phyloP scores from a whole-genome alignment of 2,888 invertebrate species.

The Apantesis nais region DNA sequence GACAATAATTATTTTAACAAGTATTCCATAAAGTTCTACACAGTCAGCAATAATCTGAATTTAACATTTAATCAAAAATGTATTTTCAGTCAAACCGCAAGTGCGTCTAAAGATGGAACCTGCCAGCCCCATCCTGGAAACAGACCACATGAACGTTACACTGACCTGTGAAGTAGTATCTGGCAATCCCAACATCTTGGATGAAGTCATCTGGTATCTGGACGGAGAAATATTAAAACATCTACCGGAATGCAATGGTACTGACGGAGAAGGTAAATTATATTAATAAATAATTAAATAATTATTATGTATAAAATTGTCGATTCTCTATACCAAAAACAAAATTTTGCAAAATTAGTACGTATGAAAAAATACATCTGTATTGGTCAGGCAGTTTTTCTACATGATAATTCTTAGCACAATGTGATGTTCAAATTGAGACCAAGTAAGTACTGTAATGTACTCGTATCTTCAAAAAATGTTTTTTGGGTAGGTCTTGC shows the following conservation, averaged over 20 bases:
- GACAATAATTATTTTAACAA: too few species aligned
- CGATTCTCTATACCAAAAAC: too few species aligned
- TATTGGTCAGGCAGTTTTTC: too few species aligned
- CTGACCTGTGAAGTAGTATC: constrained; percentile 91
- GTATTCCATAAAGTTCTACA: too few species aligned
- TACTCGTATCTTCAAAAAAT: too few species aligned
- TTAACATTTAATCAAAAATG: not conserved
- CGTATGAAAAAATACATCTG: too few species aligned
- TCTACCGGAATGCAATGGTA: constrained; percentile 91
- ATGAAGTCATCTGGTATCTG: constrained; percentile 94
- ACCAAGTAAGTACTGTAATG: too few species aligned
- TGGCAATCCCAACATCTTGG: constrained; percentile 91
- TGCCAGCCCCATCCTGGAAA: constrained; percentile 91
- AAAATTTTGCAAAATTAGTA: too few species aligned
- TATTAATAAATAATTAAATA: not conserved
- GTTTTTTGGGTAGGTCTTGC: not conserved
- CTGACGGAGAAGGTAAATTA: constrained; percentile 67
- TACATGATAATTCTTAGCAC: too few species aligned
- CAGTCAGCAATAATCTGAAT: not conserved
- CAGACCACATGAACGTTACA: constrained; percentile 92
- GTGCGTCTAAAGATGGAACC: constrained; percentile 92
- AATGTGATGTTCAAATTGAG: too few species aligned
- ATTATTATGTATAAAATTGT: not conserved
- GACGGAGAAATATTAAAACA: constrained; percentile 94
- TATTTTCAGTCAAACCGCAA: constrained; percentile 89